Percentiles rank a stretch among this genome's conserved stretches.
Evolutionary conservation across 2,797 vertebrate genomes (phyloP).

Genomic region (Rhabdophis nuchalis): DNA sequence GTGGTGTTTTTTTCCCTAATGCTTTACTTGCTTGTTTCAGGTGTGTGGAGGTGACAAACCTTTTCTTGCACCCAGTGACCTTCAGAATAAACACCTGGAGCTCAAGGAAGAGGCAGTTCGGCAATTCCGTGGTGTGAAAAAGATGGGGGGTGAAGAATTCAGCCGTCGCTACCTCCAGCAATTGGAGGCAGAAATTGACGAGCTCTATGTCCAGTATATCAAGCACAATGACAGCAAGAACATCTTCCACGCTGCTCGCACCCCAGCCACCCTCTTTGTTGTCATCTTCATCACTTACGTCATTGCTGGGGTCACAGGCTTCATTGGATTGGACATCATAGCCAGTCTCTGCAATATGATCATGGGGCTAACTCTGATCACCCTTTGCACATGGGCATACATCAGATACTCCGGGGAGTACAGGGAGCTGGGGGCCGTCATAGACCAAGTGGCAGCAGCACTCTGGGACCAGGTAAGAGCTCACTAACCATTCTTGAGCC

Average conservation of each 20-base stretch:
- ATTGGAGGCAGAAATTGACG: slow-evolving; percentile 90
- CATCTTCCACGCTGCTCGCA: slow-evolving; percentile 98
- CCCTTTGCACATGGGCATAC: slow-evolving; percentile 97
- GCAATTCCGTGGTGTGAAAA: slow-evolving; percentile 91
- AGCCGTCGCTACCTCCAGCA: slow-evolving; percentile 97
- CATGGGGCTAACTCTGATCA: slow-evolving; percentile 96
- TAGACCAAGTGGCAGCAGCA: slow-evolving; percentile 98
- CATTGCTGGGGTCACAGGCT: slow-evolving; percentile 92
- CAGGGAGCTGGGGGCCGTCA: slow-evolving; percentile 92
- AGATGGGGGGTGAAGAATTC: slow-evolving; percentile 99
- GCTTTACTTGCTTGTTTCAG: slow-evolving; percentile 57
- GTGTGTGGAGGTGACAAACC: slow-evolving; percentile 93
- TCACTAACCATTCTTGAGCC: rapidly evolving
- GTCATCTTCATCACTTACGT: slow-evolving; percentile 99
- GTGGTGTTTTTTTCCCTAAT: rapidly evolving
- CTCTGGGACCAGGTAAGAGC: slow-evolving; percentile 95
- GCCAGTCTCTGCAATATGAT: slow-evolving; percentile 98
- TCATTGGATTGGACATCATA: slow-evolving; percentile 94
- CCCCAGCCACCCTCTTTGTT: slow-evolving; percentile 96
- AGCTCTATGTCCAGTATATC: slow-evolving; percentile 97
- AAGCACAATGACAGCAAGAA: slow-evolving; percentile 99
- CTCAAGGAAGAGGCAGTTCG: slow-evolving; percentile 88
- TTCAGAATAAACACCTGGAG: slow-evolving; percentile 82
- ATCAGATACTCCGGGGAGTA: slow-evolving; percentile 98
- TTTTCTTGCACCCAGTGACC: slow-evolving; percentile 90